These are phyloP conservation scores for Odontophorus gujanensis DNA, from an alignment of 2,113 vertebrate genomes.

Conservation along the genomic window DNA sequence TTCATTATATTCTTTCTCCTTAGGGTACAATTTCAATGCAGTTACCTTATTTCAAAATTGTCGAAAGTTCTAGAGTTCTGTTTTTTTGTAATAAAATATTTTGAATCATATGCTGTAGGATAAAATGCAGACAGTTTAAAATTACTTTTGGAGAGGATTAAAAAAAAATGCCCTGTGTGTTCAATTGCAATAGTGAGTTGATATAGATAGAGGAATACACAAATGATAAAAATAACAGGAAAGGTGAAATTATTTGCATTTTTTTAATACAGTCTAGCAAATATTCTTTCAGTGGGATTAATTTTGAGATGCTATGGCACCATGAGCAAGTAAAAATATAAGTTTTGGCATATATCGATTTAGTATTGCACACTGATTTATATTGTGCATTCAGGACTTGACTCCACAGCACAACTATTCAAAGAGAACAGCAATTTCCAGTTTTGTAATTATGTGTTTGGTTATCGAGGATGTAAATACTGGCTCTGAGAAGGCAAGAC, in stretches of 20 bases:
- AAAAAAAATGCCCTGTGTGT: background rate
- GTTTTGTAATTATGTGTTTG: background rate
- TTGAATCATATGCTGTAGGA: background rate
- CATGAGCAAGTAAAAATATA: background rate
- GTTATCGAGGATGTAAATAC: background rate
- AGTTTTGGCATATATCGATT: background rate
- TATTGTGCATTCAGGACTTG: background rate
- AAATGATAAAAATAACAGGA: background rate
- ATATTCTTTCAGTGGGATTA: background rate
- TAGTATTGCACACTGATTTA: background rate
- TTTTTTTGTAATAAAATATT: background rate
- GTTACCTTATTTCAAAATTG: constrained; percentile 15
- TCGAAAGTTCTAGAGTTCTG: background rate
- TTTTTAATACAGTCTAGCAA: background rate
- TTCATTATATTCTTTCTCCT: background rate
- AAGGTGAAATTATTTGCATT: background rate
- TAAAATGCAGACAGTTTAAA: background rate
- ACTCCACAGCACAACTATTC: background rate
- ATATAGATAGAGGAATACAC: background rate
- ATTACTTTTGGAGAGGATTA: background rate
- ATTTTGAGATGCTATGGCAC: background rate
- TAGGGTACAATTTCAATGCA: background rate
- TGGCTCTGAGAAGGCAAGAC: rapidly evolving
- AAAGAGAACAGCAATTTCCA: background rate
- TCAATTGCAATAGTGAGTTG: background rate